A percentile compares a stretch with the other conserved stretches of the same genome.
Conservation (phyloP, 2,113 vertebrate species). For the Phoenicopterus ruber region DNA sequence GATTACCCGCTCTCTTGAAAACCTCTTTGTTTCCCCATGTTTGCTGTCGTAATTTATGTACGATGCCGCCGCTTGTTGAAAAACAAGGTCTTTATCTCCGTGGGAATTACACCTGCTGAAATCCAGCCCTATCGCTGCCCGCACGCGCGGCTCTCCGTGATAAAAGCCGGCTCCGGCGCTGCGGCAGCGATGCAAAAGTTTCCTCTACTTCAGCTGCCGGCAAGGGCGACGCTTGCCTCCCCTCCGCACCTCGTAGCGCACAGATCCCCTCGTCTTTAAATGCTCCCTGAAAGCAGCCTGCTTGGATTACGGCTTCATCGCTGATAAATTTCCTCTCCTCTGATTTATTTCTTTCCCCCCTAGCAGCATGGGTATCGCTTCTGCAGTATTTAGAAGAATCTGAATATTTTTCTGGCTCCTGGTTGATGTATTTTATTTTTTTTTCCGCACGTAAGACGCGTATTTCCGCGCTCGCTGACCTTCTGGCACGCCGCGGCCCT, state of each 20-base stretch:
- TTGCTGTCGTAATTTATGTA: slow-evolving; percentile 30
- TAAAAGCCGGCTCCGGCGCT: neutral
- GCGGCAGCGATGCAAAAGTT: neutral
- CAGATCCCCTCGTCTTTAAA: neutral
- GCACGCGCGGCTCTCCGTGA: neutral
- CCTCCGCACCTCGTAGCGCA: neutral
- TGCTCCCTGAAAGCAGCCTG: neutral
- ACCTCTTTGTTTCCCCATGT: slow-evolving; percentile 29
- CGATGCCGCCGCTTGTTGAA: neutral
- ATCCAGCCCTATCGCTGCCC: neutral
- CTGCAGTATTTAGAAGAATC: too few species aligned
- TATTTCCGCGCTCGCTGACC: neutral
- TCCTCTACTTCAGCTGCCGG: neutral
- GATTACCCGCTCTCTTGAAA: neutral
- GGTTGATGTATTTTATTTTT: neutral
- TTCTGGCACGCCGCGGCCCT: rapidly evolving
- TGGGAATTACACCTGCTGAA: slow-evolving; percentile 52
- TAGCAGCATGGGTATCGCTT: neutral
- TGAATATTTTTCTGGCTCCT: neutral
- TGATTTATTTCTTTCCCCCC: neutral
- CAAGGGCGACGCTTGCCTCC: neutral
- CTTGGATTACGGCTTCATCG: neutral
- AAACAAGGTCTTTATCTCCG: slow-evolving; percentile 39
- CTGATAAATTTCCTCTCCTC: neutral
- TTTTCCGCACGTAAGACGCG: neutral